A percentile compares a stretch with the other conserved stretches of the same genome.
These are phyloP conservation scores for Drosophila rhopaloa DNA, from an alignment of 1,140 invertebrate species.

Conservation along the genomic window DNA sequence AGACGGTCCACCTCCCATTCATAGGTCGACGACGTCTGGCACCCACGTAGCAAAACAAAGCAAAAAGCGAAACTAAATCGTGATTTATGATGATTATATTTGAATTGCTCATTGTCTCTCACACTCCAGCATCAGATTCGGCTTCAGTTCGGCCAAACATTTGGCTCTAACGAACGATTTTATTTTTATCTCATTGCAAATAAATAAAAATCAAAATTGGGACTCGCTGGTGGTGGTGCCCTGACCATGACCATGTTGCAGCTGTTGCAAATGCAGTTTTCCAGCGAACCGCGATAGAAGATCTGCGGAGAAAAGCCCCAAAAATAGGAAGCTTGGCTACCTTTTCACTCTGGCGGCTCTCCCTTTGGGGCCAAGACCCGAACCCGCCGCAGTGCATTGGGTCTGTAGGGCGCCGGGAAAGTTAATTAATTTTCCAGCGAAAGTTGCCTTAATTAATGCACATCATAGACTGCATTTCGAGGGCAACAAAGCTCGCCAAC, in stretches of 20 bases:
- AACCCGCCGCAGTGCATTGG: constrained; percentile 34
- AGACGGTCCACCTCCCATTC: constrained; percentile 15
- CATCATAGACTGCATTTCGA: constrained; percentile 32
- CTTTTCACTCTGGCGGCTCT: constrained; percentile 36
- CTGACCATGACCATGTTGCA: constrained; percentile 57
- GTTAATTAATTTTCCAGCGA: constrained; percentile 58
- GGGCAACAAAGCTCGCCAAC: constrained; percentile 11
- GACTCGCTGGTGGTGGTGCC: constrained; percentile 28
- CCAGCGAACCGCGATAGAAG: constrained; percentile 24
- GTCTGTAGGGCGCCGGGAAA: constrained; percentile 60
- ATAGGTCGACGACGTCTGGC: constrained; percentile 33
- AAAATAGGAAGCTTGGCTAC: constrained; percentile 30
- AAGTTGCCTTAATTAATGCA: constrained; percentile 63
- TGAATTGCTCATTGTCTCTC: constrained; percentile 52
- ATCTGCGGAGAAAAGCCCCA: constrained; percentile 26
- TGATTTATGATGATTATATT: constrained; percentile 64
- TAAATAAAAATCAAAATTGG: constrained; percentile 63
- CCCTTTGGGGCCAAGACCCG: constrained; percentile 30
- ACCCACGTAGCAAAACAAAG: constrained; percentile 42
- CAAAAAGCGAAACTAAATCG: constrained; percentile 59
- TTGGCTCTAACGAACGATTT: constrained; percentile 47
- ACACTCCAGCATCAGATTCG: constrained; percentile 17
- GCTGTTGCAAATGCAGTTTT: constrained; percentile 34
- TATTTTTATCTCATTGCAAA: constrained; percentile 50
- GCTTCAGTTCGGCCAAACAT: constrained; percentile 10